phyloP scores from a whole-genome alignment of 35 echinoderm and acorn worm genomes.

The Heliocidaris tuberculata region DNA sequence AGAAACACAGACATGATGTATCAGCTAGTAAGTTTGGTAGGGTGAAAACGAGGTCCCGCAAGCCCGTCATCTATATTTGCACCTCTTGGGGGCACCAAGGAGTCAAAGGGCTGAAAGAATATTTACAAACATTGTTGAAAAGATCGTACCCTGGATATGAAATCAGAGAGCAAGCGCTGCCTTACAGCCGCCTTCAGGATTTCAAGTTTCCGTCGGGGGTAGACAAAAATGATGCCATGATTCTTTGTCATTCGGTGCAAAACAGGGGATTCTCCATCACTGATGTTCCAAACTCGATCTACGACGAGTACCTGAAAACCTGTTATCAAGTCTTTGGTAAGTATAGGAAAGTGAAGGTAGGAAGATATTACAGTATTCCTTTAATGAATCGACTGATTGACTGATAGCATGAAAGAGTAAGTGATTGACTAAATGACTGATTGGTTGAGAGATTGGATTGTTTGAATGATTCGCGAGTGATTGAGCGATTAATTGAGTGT shows the following conservation, averaged over 20 bases:
- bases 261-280: conserved; percentile 12
- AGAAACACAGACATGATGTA: no score
- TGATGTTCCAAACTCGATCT: conserved; percentile 1
- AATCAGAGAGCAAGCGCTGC: not conserved
- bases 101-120: not conserved
- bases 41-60: no score
- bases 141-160: no score
- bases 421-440: no score
- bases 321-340: not conserved
- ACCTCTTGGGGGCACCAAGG: no score
- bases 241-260: conserved; percentile 2
- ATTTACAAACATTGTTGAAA: not conserved
- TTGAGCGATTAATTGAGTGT: not conserved
- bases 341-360: not conserved
- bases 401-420: no score
- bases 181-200: not conserved
- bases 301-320: not conserved
- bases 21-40: no score
- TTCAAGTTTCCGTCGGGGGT: not conserved
- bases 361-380: no score
- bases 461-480: not conserved
- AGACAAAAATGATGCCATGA: not conserved
- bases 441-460: no score
- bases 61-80: no score
- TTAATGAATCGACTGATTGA: no score